Evolutionary conservation across 2,113 vertebrate genomes (phyloP).

Genomic region (Dolichallabes microphthalmus): DNA sequence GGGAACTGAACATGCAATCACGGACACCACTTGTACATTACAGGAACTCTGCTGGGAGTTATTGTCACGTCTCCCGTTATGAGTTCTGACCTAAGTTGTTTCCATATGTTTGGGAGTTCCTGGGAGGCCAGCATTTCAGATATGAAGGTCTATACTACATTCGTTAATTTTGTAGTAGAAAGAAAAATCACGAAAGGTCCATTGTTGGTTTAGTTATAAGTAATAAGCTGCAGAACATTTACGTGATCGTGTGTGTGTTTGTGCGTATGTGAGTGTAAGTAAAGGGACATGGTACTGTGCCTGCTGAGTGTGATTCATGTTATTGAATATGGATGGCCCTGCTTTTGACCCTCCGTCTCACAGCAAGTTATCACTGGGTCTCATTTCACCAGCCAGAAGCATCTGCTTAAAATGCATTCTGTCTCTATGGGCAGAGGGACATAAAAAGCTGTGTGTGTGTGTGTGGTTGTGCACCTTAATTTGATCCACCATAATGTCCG

Average conservation of each 20-base stretch:
- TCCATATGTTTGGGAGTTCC: too few relatives aligned
- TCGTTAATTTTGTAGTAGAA: not conserved
- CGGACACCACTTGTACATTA: too few relatives aligned
- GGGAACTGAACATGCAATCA: too few relatives aligned
- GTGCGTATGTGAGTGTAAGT: not conserved
- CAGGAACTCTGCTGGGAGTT: too few relatives aligned
- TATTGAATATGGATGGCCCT: constrained; percentile 32
- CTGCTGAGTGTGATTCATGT: not conserved
- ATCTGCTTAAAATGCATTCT: constrained; percentile 34
- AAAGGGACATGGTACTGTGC: not conserved
- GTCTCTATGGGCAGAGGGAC: constrained; percentile 32
- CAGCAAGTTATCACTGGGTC: constrained; percentile 18
- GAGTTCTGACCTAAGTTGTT: too few relatives aligned
- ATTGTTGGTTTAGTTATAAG: not conserved
- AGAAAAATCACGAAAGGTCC: not conserved
- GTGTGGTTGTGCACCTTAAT: not conserved
- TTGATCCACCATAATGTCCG: not conserved
- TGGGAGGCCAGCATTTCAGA: too few relatives aligned
- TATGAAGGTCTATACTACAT: not conserved
- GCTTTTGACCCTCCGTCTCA: constrained; percentile 16
- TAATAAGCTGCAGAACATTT: not conserved
- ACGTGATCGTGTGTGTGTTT: not conserved
- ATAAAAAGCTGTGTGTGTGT: constrained; percentile 36
- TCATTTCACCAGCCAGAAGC: not conserved
- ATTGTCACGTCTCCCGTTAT: too few relatives aligned